Evolutionary conservation across 2,888 invertebrate genomes (phyloP).

Genomic region (Agriopis aurantiaria): DNA sequence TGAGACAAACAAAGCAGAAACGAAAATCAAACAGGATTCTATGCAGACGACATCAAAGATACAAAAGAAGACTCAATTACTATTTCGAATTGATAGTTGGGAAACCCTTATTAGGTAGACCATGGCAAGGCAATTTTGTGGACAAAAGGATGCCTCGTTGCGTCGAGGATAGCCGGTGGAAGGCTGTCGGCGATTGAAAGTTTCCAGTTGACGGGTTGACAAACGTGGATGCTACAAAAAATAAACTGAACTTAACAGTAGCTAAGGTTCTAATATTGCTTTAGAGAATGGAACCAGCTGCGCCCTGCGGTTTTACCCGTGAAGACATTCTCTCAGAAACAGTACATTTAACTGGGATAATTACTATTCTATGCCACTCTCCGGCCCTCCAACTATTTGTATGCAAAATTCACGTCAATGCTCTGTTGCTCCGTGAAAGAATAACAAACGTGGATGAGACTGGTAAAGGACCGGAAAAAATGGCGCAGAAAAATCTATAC

Average conservation of each 20-base stretch:
- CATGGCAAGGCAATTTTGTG: slow-evolving; percentile 82
- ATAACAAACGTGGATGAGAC: too few species aligned
- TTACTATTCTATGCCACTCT: too few species aligned
- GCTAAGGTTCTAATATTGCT: not conserved
- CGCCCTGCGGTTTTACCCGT: too few species aligned
- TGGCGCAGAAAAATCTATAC: too few species aligned
- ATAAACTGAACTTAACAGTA: slow-evolving; percentile 4
- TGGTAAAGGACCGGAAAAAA: too few species aligned
- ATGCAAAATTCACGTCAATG: too few species aligned
- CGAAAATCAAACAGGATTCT: slow-evolving; percentile 59
- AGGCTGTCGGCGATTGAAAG: slow-evolving; percentile 77
- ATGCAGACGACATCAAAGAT: slow-evolving; percentile 79
- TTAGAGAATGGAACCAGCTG: not conserved
- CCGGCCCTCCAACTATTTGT: too few species aligned
- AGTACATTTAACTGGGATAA: not conserved
- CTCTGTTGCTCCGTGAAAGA: too few species aligned
- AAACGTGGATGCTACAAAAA: slow-evolving; percentile 7
- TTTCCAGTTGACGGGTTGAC: slow-evolving; percentile 72
- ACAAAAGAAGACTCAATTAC: slow-evolving; percentile 75
- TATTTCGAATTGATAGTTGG: slow-evolving; percentile 77
- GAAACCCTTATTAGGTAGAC: slow-evolving; percentile 78
- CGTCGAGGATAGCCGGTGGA: slow-evolving; percentile 53
- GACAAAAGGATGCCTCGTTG: slow-evolving; percentile 79
- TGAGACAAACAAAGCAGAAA: slow-evolving; percentile 59
- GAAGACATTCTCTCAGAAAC: too few species aligned